Evolutionary conservation across 2,888 invertebrate species (phyloP), one percentile per base, ranked within the genome.

Genomic region (Nineta flava): DNA sequence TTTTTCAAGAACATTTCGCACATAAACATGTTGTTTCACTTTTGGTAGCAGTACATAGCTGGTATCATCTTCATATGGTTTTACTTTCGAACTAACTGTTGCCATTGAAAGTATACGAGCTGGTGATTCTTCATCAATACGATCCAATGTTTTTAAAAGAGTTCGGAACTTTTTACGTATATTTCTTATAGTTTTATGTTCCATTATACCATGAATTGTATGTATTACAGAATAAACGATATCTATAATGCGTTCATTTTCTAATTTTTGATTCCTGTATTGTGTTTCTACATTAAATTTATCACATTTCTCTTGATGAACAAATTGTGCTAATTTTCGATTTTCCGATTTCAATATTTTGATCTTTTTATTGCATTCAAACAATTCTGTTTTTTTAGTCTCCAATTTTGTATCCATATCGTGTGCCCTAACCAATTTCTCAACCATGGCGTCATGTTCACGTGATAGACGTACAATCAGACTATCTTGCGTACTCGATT

Each of bases 201-300:
- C 21, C 10, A 44, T 13, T 7, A 26, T 26, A 2, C 26, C 2
- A 13, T 21, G 21, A 10, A 82, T 73, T 2, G 77, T 72, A 48
- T 66, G 62, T n/a, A 75, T 75, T 1, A 83, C 77, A 59, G 78
- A 73, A 56, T 72, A 70, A 17, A 86, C 63, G 51, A 83, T 70
- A 38, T 67, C 68, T 9, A 69, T 73, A 4, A 84, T 60, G 42
- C 72, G 73, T 15, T 69, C 66, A 34, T 70, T 67, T 59, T 82
- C 77, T 52, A 72, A 70, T 26, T 70, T 66, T 52, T 71, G 65
- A 52, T 71, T 71, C 2, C 65, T 57, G 3, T 72, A 61, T 52
- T 76, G 72, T 0, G 67, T 63, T 6, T 67, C 57, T 0, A 74
- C 58, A 55, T 69, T 65, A 47, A 69, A 69, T 55, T 74, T 73